Evolutionary conservation across 30 jellyfish, hydroid and myxozoan genomes (phyloP).

Genomic region (Hydractinia symbiolongicarpus): DNA sequence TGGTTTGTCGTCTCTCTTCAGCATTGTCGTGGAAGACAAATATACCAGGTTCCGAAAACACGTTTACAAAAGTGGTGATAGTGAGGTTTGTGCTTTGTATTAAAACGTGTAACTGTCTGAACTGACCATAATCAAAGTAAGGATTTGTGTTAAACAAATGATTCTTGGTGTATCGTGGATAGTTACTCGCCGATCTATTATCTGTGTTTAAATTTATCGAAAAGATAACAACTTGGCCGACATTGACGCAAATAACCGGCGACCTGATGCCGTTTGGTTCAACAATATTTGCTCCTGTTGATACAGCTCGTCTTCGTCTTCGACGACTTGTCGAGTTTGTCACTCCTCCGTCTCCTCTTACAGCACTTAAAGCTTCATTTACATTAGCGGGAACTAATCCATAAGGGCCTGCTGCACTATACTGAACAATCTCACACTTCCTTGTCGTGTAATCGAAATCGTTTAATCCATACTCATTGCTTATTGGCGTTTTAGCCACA

Average conservation of each 20-base stretch:
- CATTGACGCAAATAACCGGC: conserved; percentile 69
- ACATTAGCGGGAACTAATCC: conserved; percentile 48
- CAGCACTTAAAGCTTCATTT: conserved; percentile 21
- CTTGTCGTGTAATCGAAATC: conserved; percentile 65
- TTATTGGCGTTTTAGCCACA: neutral
- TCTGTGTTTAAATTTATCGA: conserved; percentile 42
- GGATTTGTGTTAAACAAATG: conserved; percentile 92
- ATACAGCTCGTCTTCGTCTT: conserved; percentile 25
- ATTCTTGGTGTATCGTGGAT: conserved; percentile 74
- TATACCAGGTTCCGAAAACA: conserved; percentile 83
- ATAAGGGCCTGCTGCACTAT: conserved; percentile 52
- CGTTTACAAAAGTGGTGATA: conserved; percentile 66
- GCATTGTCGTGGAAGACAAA: conserved; percentile 93
- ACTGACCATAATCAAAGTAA: conserved; percentile 81
- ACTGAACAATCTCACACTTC: conserved; percentile 24
- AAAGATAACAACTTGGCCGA: conserved; percentile 76
- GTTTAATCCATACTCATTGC: conserved; percentile 61
- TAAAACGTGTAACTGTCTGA: conserved; percentile 67
- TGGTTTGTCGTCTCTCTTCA: conserved; percentile 66
- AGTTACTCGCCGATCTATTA: conserved; percentile 72
- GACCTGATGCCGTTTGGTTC: conserved; percentile 59
- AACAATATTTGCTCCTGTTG: neutral
- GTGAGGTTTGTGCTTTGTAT: conserved; percentile 77
- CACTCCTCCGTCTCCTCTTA: neutral
- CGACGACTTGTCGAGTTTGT: conserved; percentile 51